Base-by-base conservation (phyloP, 2,888 invertebrate genomes). In the Diarsia rubi region DNA sequence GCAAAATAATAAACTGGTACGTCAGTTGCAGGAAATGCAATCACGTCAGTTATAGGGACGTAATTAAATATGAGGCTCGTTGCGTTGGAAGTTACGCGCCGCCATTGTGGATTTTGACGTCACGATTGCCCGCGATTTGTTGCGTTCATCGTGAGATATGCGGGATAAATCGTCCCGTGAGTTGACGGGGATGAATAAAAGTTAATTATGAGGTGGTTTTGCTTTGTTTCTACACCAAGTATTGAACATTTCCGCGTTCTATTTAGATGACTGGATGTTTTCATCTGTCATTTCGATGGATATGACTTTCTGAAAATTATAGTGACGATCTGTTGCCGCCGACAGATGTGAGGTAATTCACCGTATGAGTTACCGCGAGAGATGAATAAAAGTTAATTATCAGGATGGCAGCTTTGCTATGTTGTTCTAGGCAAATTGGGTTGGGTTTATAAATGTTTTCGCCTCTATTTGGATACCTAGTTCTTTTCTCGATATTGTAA, bases 1-100 rank as follows among this genome's bases (percentile, higher is more conserved):
- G 95, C 93, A 93, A 95, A 95, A 95, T 96, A 95, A 95, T 95
- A 94, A 93, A 94, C 93, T 83, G 89, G 90, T 86, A 92, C 93
- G 95, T 95, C 95, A 95, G 91, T 90, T 92, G 92, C 94, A 95
- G 95, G 93, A 94, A 95, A 95, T 92, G 95, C 95, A 95, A 95
- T 96, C 94, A 94, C 92, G 93, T 90, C 94, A 91, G 92, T 92
- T 93, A 92, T 92, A 92, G 92, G 92, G 88, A 73, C 87, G 92
- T 95, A 95, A 95, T 95, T 95, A 95, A 95, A 94, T 94, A 92
- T 93, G 93, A 93, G 92, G 89, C 91, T 90, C 87, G 90, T 90
- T 91, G 91, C 89, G 88, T 89, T 86, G 88, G 88, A 89, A 88
- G 78, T 81, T 78, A 77, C 75, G 86, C 85, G 85, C 74, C 85